Percentiles rank a stretch among this genome's conserved stretches.
phyloP scores from a whole-genome alignment of 2,113 vertebrate genomes.

The Cyprinodon variegatus region DNA sequence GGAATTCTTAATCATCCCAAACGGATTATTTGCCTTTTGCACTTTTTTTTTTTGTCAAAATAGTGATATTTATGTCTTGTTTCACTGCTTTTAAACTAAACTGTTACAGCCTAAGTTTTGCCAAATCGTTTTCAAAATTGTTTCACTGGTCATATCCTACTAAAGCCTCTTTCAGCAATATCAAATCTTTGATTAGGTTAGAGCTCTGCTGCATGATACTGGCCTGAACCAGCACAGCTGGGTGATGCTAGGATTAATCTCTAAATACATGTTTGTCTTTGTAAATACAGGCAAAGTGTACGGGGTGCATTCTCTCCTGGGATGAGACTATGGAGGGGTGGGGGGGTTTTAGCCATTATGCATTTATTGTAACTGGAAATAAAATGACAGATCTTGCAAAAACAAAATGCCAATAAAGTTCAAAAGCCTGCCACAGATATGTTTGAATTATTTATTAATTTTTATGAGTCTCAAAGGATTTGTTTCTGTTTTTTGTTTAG shows the following conservation, averaged over 20 bases:
- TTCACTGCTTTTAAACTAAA: slow-evolving; percentile 63
- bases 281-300: slow-evolving; percentile 52
- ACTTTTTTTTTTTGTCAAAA: slow-evolving; percentile 64
- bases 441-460: neutral
- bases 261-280: slow-evolving; percentile 52
- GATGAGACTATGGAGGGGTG: slow-evolving; percentile 27
- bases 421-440: slow-evolving; percentile 39
- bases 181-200: slow-evolving; percentile 39
- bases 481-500: too few species aligned
- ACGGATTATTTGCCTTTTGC: slow-evolving; percentile 72
- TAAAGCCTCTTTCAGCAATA: slow-evolving; percentile 68
- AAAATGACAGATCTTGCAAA: slow-evolving; percentile 63
- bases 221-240: slow-evolving; percentile 21
- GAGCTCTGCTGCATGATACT: slow-evolving; percentile 72
- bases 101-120: slow-evolving; percentile 67
- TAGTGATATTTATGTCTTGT: slow-evolving; percentile 44
- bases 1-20: slow-evolving; percentile 74
- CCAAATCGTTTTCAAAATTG: slow-evolving; percentile 35
- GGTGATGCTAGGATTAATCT: slow-evolving; percentile 32
- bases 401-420: slow-evolving; percentile 74
- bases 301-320: neutral
- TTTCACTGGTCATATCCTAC: slow-evolving; percentile 45
- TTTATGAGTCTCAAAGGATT: too few species aligned
- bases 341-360: slow-evolving; percentile 11
- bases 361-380: slow-evolving; percentile 69